Evolutionary conservation across 2,113 vertebrate species (phyloP).

Genomic region (Pseudorasbora parva): DNA sequence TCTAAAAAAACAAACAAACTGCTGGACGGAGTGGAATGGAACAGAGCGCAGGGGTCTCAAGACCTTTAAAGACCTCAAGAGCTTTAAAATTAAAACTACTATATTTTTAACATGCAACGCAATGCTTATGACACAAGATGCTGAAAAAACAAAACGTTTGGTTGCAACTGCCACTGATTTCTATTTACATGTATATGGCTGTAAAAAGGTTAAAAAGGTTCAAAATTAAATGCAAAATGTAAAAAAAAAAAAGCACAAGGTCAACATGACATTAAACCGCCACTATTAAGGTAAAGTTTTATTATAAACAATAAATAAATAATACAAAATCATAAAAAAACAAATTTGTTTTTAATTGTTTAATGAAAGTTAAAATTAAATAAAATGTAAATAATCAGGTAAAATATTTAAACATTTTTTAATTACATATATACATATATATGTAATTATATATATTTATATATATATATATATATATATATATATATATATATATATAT

Average conservation of each 20-base stretch:
- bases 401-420: too few species aligned
- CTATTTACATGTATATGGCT: background rate
- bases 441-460: too few species aligned
- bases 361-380: background rate
- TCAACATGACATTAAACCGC: background rate
- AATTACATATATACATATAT: too few species aligned
- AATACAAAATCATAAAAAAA: too few species aligned
- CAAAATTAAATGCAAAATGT: background rate
- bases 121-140: background rate
- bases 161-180: background rate
- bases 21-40: background rate
- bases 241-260: background rate
- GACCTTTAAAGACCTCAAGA: too few species aligned
- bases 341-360: too few species aligned
- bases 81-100: background rate
- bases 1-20: background rate
- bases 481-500: too few species aligned
- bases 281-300: background rate
- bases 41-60: background rate
- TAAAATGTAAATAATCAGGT: background rate
- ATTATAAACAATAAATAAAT: background rate
- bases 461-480: too few species aligned
- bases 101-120: background rate
- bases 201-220: background rate
- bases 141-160: background rate